Evolutionary conservation across 2,113 vertebrate genomes (phyloP), one percentile per base, ranked within the genome.

Genomic region (Colistium nudipinnis): DNA sequence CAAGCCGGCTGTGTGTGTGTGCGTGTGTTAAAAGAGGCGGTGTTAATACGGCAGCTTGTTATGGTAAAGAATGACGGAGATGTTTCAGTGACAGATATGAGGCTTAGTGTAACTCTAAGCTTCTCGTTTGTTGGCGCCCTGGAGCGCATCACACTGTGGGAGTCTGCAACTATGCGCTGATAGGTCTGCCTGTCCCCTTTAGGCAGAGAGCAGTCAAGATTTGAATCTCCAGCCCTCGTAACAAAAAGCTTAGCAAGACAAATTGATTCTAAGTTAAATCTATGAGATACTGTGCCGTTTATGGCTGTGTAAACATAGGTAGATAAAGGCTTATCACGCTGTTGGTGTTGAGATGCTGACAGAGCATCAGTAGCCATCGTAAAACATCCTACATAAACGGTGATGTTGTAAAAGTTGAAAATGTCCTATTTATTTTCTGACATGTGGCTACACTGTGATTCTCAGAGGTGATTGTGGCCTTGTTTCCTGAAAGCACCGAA

Each of bases 61-160:
- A 63, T 81, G 69, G 30, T 73, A 66, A 77, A 76, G 70, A 80
- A 70, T 73, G 74, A 57, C 44, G 9, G 41, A 74, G 80, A 90
- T 87, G 80, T 80, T 87, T 91, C 68, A 82, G 83, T 89, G 89
- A 86, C 89, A 92, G 74, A 88, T 70, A 78, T 56, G 74, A 84
- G 66, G 44, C 41, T 80, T 35, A 70, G 72, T 33, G 83, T 75
- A 88, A 84, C 62, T 77, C 62, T 86, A 89, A 91, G 90, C 79
- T 62, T 82, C 80, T 68, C 33, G 16, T 81, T 87, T 86, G 88
- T 78, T 84, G 72, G 45, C 73, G 62, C 62, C 86, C 74, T 59
- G 86, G 55, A 74, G 88, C 76, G 6, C 62, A 88, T 86, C 81
- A 57, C 79, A 79, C 70, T 82, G 48, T 73, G 73, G 62, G 78